Evolutionary conservation across 2,797 vertebrate species (phyloP).

Genomic region (Epinephelus coioides): DNA sequence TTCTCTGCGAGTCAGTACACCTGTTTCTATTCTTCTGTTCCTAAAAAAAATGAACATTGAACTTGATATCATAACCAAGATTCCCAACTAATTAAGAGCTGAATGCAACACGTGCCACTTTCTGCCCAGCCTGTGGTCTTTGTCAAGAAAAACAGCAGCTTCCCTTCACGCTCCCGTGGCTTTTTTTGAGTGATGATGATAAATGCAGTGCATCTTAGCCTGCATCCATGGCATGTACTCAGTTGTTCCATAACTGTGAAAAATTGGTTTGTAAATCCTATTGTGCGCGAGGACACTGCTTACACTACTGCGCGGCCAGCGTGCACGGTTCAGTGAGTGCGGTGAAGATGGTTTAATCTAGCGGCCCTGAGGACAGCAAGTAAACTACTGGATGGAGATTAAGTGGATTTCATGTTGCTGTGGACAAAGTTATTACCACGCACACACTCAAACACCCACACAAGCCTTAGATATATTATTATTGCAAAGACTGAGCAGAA

Average conservation of each 20-base stretch:
- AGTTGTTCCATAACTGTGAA: conserved; percentile 32
- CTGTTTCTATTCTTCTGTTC: background rate
- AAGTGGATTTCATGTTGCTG: conserved; percentile 47
- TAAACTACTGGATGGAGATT: conserved; percentile 47
- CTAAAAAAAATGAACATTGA: background rate
- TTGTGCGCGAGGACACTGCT: conserved; percentile 22
- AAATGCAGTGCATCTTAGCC: conserved; percentile 6
- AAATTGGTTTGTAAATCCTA: conserved; percentile 39
- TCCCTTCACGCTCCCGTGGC: background rate
- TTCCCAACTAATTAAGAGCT: background rate
- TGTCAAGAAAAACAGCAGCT: conserved; percentile 1
- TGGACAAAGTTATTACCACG: conserved; percentile 40
- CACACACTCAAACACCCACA: background rate
- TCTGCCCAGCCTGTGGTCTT: background rate
- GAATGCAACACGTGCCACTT: background rate
- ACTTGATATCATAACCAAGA: conserved; percentile 1
- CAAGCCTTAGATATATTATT: background rate
- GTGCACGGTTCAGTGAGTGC: conserved; percentile 33
- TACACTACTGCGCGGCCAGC: conserved; percentile 18
- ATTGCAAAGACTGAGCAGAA: background rate
- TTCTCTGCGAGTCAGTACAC: background rate
- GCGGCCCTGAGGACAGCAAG: conserved; percentile 12
- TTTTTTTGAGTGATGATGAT: conserved; percentile 2
- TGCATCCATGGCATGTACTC: conserved; percentile 8
- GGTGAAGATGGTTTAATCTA: conserved; percentile 47